These are phyloP conservation scores for Arizona elegans DNA, from an alignment of 2,113 vertebrate genomes.

Conservation along the genomic window DNA sequence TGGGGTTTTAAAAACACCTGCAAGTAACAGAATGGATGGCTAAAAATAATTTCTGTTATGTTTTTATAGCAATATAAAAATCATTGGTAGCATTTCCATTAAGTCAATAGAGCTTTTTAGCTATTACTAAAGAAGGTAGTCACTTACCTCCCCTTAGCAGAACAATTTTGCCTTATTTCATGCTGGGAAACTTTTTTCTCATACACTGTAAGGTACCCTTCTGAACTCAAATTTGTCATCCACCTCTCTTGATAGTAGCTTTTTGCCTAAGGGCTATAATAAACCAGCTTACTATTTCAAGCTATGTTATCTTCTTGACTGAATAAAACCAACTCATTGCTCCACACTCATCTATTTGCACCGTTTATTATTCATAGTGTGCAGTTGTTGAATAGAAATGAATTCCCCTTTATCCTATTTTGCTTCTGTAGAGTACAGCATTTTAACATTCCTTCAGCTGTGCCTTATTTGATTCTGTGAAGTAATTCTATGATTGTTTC, in stretches of 20 bases:
- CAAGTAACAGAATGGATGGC: not conserved
- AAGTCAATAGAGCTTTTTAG: not conserved
- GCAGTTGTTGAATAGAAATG: conserved; percentile 30
- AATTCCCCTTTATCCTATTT: conserved; percentile 38
- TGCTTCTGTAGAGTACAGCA: not conserved
- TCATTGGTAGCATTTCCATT: not conserved
- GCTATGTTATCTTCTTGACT: not conserved
- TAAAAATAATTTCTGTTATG: not conserved
- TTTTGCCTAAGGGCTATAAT: not conserved
- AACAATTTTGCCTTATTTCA: not conserved
- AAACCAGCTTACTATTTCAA: not conserved
- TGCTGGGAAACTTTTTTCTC: not conserved
- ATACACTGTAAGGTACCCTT: not conserved
- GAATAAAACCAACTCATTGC: not conserved
- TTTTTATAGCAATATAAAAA: not conserved
- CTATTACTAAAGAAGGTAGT: not conserved
- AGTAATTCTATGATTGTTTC: conserved; percentile 27
- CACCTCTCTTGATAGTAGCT: not conserved
- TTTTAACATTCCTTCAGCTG: conserved; percentile 37
- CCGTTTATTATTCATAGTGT: conserved; percentile 30
- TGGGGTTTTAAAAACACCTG: not conserved
- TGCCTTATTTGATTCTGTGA: conserved; percentile 41
- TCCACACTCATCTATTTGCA: not conserved
- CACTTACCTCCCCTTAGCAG: not conserved
- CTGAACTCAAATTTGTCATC: conserved; percentile 6